phyloP scores from a whole-genome alignment of 2,797 vertebrate species.

The Zonotrichia albicollis region DNA sequence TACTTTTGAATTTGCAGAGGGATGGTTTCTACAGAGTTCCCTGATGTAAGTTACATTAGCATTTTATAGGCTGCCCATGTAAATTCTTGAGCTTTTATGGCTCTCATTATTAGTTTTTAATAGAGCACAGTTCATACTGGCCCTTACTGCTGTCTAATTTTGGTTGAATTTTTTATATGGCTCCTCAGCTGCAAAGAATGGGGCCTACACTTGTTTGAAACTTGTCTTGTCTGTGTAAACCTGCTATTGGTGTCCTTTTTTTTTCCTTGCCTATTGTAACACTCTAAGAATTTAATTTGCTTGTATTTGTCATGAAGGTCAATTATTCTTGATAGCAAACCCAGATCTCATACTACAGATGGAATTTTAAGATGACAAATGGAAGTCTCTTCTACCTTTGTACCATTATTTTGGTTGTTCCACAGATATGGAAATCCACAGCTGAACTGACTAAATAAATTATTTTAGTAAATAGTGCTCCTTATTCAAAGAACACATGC shows the following conservation, averaged over 20 bases:
- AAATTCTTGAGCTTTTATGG: conserved; percentile 14
- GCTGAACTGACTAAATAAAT: background rate
- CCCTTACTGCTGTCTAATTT: conserved; percentile 5
- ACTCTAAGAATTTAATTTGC: background rate
- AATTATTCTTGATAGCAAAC: background rate
- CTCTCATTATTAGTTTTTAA: conserved; percentile 14
- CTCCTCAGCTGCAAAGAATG: background rate
- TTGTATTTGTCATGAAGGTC: background rate
- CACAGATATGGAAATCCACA: background rate
- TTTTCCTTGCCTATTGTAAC: background rate
- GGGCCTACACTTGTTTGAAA: background rate
- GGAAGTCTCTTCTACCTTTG: background rate
- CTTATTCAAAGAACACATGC: background rate
- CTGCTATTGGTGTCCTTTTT: background rate
- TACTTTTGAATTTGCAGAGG: background rate
- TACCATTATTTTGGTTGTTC: background rate
- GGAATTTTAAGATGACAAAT: background rate
- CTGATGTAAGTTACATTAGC: background rate
- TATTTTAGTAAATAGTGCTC: background rate
- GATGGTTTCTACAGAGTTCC: background rate
- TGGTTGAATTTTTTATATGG: background rate
- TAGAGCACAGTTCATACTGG: background rate
- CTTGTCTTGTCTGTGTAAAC: background rate
- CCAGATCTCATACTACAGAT: background rate
- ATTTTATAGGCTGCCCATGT: background rate